Evolutionary conservation across 92 coral and sea anemone genomes (phyloP).

Genomic region (Umimayanthus kanabou): DNA sequence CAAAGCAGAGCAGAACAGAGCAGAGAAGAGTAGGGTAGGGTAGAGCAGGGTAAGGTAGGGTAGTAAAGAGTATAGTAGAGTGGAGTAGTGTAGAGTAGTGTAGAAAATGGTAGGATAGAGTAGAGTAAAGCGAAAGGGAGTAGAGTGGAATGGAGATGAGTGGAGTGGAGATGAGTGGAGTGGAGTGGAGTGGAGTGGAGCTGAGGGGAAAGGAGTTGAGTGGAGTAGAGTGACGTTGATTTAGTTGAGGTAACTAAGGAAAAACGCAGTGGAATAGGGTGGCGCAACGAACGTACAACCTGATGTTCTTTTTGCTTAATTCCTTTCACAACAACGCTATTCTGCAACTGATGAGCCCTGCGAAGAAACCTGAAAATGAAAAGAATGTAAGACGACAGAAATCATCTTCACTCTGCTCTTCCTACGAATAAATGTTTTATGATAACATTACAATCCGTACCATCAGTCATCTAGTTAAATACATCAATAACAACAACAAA

Average conservation of each 20-base stretch:
- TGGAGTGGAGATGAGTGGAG: too few relatives aligned
- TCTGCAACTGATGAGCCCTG: conserved; percentile 58
- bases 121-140: too few relatives aligned
- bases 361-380: conserved; percentile 47
- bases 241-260: not conserved
- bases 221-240: not conserved
- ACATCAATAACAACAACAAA: too few relatives aligned
- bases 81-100: not conserved
- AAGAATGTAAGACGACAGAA: not conserved
- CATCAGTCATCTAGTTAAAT: too few relatives aligned
- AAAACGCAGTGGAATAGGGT: not conserved
- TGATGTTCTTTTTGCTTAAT: conserved; percentile 67
- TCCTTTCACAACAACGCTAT: conserved; percentile 79
- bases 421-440: too few relatives aligned
- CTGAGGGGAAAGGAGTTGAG: not conserved
- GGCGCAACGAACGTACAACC: conserved; percentile 35
- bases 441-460: not conserved
- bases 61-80: not conserved
- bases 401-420: too few relatives aligned
- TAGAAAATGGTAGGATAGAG: not conserved
- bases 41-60: not conserved
- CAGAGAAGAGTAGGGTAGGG: not conserved
- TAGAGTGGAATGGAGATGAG: not conserved
- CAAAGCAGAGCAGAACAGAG: not conserved
- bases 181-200: too few relatives aligned